Evolutionary conservation across 1,140 invertebrate genomes (phyloP).

Genomic region (Temnothorax curvispinosus): DNA sequence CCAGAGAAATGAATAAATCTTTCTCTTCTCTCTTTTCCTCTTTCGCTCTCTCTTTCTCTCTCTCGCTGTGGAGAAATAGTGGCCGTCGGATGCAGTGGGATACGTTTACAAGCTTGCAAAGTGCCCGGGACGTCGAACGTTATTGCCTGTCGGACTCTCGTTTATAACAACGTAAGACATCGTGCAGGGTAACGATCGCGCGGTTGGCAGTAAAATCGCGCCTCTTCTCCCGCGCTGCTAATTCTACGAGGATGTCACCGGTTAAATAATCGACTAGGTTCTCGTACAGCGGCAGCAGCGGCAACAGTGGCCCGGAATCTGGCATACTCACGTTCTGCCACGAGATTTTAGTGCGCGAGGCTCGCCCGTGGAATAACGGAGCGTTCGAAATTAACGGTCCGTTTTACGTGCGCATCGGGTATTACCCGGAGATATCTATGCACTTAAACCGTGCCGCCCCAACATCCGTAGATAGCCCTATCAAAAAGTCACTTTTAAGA

Average conservation of each 20-base stretch:
- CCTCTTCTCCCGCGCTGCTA: conserved; percentile 33
- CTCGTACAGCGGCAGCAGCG: neutral
- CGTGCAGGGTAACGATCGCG: conserved; percentile 38
- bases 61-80: conserved; percentile 19
- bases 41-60: neutral
- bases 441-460: conserved; percentile 26
- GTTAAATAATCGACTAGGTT: conserved; percentile 42
- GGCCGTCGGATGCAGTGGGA: conserved; percentile 24
- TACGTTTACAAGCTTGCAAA: conserved; percentile 58
- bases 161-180: conserved; percentile 57
- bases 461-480: conserved; percentile 23
- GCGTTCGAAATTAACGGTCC: conserved; percentile 53
- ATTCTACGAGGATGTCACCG: conserved; percentile 42
- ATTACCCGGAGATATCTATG: conserved; percentile 22
- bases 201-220: conserved; percentile 48
- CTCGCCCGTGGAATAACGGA: conserved; percentile 22
- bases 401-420: conserved; percentile 44
- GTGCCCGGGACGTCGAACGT: conserved; percentile 24
- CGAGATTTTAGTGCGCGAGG: conserved; percentile 42
- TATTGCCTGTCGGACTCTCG: conserved; percentile 49
- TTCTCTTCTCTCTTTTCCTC: neutral
- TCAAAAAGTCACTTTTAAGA: conserved; percentile 45
- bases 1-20: conserved; percentile 47
- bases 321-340: neutral
- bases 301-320: conserved; percentile 11